Percentiles rank a stretch among this genome's conserved stretches.
phyloP scores from a whole-genome alignment of 2,888 invertebrate genomes.

The Melinaea menophilus region DNA sequence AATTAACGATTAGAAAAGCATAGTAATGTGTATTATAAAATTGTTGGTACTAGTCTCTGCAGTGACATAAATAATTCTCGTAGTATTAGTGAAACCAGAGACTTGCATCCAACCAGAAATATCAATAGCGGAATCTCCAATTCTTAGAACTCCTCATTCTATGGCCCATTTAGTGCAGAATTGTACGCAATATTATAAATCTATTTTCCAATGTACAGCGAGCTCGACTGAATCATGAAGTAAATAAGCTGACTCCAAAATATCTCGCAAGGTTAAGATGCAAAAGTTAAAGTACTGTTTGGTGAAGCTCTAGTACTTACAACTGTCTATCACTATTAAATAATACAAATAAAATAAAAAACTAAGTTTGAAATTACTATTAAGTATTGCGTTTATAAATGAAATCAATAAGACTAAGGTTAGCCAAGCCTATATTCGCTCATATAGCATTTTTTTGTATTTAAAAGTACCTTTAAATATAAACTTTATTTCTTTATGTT shows the following conservation, averaged over 20 bases:
- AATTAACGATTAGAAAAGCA: neutral
- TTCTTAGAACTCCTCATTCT: slow-evolving; percentile 79
- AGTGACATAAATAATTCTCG: slow-evolving; percentile 79
- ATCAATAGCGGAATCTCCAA: slow-evolving; percentile 83
- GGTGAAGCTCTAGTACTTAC: too few species aligned
- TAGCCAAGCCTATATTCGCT: too few species aligned
- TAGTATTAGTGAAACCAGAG: slow-evolving; percentile 82
- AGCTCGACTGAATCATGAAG: slow-evolving; percentile 49
- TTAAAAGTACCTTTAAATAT: too few species aligned
- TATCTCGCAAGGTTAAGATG: neutral
- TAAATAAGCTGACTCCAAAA: too few species aligned
- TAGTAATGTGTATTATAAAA: neutral
- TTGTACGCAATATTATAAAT: slow-evolving; percentile 79
- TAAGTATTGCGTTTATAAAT: too few species aligned
- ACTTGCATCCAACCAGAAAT: slow-evolving; percentile 85
- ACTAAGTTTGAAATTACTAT: too few species aligned
- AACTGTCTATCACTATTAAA: too few species aligned
- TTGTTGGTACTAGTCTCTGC: slow-evolving; percentile 37
- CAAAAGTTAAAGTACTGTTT: neutral
- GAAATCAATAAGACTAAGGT: too few species aligned
- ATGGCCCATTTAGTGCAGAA: slow-evolving; percentile 80
- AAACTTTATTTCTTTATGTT: too few species aligned
- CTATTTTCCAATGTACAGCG: slow-evolving; percentile 75
- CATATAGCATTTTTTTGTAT: too few species aligned
- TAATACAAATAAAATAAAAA: too few species aligned